Percentiles rank a stretch among this genome's conserved stretches.
phyloP scores from a whole-genome alignment of 2,113 vertebrate genomes.

The Cyanistes caeruleus region DNA sequence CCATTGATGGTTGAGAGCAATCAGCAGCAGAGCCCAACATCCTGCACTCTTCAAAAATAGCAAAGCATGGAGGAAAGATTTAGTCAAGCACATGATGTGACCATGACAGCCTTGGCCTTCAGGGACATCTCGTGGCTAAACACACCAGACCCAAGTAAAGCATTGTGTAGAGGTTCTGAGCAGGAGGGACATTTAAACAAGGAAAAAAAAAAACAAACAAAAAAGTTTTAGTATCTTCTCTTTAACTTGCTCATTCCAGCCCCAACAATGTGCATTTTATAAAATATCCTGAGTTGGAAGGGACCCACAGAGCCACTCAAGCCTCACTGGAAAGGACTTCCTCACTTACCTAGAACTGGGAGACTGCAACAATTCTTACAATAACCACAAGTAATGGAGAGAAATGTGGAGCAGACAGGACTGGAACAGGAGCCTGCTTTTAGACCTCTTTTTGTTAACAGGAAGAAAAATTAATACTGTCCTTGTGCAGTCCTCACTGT shows the following conservation, averaged over 20 bases:
- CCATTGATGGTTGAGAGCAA: background rate
- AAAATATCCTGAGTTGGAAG: background rate
- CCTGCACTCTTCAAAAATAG: background rate
- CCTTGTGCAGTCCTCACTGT: background rate
- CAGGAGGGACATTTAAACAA: background rate
- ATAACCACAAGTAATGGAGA: background rate
- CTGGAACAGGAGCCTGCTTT: background rate
- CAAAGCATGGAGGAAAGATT: background rate
- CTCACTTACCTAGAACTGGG: background rate
- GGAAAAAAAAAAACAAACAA: background rate
- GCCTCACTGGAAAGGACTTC: background rate
- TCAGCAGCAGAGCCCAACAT: background rate
- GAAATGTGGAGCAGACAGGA: background rate
- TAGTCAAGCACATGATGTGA: background rate
- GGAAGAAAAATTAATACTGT: background rate
- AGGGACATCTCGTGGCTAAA: background rate
- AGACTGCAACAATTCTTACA: background rate
- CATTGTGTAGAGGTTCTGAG: background rate
- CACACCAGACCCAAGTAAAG: background rate
- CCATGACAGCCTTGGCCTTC: background rate
- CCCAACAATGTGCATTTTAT: background rate
- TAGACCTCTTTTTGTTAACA: background rate
- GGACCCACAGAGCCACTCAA: background rate
- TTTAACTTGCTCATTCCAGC: background rate
- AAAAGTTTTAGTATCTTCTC: background rate